Base-by-base conservation (phyloP, 2,113 vertebrate genomes). In the Ornithorhynchus anatinus region DNA sequence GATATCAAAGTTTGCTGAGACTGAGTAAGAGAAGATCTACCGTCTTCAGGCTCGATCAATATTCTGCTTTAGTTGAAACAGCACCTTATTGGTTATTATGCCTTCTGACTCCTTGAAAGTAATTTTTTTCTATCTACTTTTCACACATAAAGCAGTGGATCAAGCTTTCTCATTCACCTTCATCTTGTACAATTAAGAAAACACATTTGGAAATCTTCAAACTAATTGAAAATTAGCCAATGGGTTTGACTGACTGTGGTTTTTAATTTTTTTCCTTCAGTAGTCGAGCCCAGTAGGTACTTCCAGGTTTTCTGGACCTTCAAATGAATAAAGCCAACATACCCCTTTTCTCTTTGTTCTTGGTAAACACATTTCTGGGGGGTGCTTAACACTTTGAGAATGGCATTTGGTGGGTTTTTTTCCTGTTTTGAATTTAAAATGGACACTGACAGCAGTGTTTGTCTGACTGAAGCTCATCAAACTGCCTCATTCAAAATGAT, bases 41-140 rank as follows among this genome's bases (percentile, higher is more conserved):
- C 72, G 64, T 71, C 37, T 38, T 76, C 77, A 82, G 84, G 73
- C 69, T 79, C 86, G 77, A 82, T 83, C 79, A 77, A 84, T 83
- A 86, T 69, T 76, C 36, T 59, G 47, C 73, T 74, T 53, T 29
- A 88, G 45, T 13, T 3, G 39, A 73, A 59, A 44, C 19, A 59
- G 48, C 61, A 69, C 47, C 42, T 61, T n/a, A 43, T 42, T 59
- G 48, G 51, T 80, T 84, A 54, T 78, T 81, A 29, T 39, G 53
- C 7, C 29, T 80, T 68, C 62, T 78, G 54, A 85, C 66, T 64
- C n/a, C n/a, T n/a, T n/a, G n/a, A n/a, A n/a, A n/a, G n/a, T n/a
- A n/a, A n/a, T n/a, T n/a, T n/a, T n/a, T n/a, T n/a, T n/a, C n/a
- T n/a, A n/a, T n/a, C n/a, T n/a, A n/a, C n/a, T n/a, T n/a, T n/a